phyloP scores from a whole-genome alignment of 2,797 vertebrate genomes.

The Megaceryle alcyon region DNA sequence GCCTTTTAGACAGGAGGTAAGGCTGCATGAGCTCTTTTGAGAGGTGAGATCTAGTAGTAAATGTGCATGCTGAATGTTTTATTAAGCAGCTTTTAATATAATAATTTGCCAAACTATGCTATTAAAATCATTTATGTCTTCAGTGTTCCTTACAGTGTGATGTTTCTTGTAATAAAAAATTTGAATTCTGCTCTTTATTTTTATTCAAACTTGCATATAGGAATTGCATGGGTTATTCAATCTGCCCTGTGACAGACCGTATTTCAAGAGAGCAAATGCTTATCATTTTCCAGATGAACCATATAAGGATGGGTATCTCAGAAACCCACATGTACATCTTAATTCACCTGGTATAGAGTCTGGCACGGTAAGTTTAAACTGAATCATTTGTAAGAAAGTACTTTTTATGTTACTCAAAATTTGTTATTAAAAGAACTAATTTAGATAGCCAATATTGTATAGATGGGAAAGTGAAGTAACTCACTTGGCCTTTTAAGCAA shows the following conservation, averaged over 20 bases:
- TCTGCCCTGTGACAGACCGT: conserved; percentile 88
- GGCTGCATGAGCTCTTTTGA: background rate
- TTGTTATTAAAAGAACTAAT: background rate
- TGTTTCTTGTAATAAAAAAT: background rate
- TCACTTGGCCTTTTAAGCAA: background rate
- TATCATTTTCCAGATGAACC: conserved; percentile 91
- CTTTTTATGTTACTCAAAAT: background rate
- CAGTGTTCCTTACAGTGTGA: background rate
- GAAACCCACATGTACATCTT: conserved; percentile 88
- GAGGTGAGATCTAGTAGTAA: background rate
- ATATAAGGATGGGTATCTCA: conserved; percentile 90
- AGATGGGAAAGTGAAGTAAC: background rate
- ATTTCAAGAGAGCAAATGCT: conserved; percentile 89
- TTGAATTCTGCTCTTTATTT: conserved; percentile 26
- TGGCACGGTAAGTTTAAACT: conserved; percentile 81
- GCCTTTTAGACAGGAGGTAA: background rate
- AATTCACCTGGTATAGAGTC: conserved; percentile 84
- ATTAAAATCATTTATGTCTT: background rate
- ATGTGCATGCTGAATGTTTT: background rate
- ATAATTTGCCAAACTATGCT: background rate
- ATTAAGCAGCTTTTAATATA: background rate
- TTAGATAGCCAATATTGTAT: background rate
- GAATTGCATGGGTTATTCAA: conserved; percentile 87
- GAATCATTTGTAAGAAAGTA: background rate
- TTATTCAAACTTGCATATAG: conserved; percentile 72